Evolutionary conservation across 2,113 vertebrate species (phyloP).

Genomic region (Lepidothrix coronata): DNA sequence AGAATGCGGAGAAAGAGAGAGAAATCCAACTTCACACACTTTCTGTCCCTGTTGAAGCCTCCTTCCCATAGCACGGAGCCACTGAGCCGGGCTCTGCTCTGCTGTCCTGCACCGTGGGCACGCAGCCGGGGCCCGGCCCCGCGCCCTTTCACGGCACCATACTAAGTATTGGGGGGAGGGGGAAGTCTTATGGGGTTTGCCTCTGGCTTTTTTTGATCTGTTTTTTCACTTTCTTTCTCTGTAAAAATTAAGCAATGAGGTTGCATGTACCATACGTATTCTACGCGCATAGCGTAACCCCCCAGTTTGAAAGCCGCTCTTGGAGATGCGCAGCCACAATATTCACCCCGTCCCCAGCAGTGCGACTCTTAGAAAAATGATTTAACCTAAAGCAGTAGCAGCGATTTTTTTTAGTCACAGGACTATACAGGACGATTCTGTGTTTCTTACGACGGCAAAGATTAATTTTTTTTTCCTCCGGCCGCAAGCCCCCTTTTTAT

Average conservation of each 20-base stretch:
- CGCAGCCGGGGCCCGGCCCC: neutral
- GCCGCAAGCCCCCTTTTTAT: conserved; percentile 41
- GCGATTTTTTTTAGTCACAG: neutral
- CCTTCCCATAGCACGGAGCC: neutral
- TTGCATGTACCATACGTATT: neutral
- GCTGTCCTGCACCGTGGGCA: neutral
- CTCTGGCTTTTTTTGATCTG: fast-evolving
- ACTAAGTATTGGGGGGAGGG: neutral
- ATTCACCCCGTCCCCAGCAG: neutral
- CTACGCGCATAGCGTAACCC: neutral
- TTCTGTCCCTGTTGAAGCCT: neutral
- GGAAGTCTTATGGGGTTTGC: neutral
- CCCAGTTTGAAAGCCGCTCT: neutral
- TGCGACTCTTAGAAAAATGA: neutral
- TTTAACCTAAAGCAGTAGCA: neutral
- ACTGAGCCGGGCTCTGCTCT: neutral
- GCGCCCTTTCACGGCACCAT: neutral
- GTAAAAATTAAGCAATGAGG: neutral
- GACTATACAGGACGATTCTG: neutral
- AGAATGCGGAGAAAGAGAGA: conserved; percentile 17
- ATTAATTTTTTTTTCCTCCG: neutral
- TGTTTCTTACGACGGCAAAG: neutral
- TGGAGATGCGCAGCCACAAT: neutral
- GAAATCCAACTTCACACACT: conserved; percentile 44
- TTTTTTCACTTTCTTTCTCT: neutral